phyloP scores from a whole-genome alignment of 2,797 vertebrate genomes.

The Tragopan temminckii region DNA sequence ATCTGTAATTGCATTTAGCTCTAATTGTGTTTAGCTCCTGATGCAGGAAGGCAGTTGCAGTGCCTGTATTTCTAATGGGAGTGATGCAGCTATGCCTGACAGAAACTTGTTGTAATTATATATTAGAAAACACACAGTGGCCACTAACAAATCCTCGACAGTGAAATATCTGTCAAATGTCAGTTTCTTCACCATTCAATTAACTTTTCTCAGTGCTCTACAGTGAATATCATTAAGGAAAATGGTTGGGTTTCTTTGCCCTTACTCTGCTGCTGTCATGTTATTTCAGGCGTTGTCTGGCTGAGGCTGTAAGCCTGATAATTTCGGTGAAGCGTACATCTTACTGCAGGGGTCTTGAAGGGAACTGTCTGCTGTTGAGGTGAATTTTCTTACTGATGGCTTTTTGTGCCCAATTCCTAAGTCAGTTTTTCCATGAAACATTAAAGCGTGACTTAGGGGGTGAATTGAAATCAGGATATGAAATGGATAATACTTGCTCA shows the following conservation, averaged over 20 bases:
- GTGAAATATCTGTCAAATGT: not conserved
- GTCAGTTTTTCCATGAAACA: not conserved
- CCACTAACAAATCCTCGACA: not conserved
- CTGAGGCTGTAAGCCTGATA: not conserved
- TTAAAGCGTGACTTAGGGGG: not conserved
- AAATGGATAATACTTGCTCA: not conserved
- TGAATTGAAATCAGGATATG: not conserved
- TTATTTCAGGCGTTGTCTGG: not conserved
- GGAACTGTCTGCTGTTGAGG: rapidly evolving
- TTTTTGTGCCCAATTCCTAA: not conserved
- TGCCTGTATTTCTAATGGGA: not conserved
- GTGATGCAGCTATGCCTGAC: not conserved
- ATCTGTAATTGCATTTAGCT: not conserved
- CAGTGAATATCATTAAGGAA: not conserved
- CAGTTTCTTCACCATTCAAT: not conserved
- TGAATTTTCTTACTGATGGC: not conserved
- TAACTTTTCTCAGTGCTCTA: not conserved
- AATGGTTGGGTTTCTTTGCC: not conserved
- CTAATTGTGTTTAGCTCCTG: not conserved
- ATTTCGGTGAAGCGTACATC: not conserved
- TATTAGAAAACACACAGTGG: not conserved
- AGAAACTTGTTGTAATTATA: not conserved
- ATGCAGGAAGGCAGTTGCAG: not conserved
- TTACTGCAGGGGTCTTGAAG: not conserved
- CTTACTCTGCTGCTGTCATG: not conserved